These are phyloP conservation scores for Lophius piscatorius DNA, from an alignment of 2,113 vertebrate genomes.

Conservation along the genomic window DNA sequence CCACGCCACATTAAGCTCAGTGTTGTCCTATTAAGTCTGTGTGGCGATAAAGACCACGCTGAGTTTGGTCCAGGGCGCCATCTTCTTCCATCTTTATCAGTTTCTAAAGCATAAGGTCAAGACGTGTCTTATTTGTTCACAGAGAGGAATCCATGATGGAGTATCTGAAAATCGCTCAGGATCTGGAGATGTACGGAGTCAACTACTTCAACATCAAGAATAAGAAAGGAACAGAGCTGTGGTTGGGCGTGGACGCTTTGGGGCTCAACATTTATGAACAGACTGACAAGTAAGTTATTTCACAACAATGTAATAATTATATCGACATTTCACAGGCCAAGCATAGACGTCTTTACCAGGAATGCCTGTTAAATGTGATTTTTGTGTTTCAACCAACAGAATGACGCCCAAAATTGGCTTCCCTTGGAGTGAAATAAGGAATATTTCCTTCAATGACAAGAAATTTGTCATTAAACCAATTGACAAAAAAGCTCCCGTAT, in stretches of 20 bases:
- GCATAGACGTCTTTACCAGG: too few relatives aligned
- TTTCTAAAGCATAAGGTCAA: too few relatives aligned
- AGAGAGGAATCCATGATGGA: constrained; percentile 99
- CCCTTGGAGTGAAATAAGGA: constrained; percentile 98
- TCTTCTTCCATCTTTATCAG: too few relatives aligned
- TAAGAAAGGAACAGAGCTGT: constrained; percentile 97
- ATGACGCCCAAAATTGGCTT: constrained; percentile 99
- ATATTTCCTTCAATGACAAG: constrained; percentile 99
- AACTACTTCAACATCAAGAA: constrained; percentile 99
- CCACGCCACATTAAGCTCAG: too few relatives aligned
- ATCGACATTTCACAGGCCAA: too few relatives aligned
- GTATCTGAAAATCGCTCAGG: constrained; percentile 98
- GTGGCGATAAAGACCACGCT: too few relatives aligned
- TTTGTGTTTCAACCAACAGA: constrained; percentile 73
- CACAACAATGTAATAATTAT: background rate
- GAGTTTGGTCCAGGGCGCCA: too few relatives aligned
- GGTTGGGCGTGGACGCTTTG: constrained; percentile 94
- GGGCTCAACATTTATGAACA: constrained; percentile 99
- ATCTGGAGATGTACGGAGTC: constrained; percentile 98
- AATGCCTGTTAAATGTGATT: too few relatives aligned
- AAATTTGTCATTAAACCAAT: constrained; percentile 99
- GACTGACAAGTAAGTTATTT: constrained; percentile 88
- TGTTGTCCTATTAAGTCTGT: too few relatives aligned
- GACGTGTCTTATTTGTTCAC: constrained; percentile 20
- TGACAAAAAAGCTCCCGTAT: constrained; percentile 98